Percentiles rank a stretch among this genome's conserved stretches.
These are phyloP conservation scores for Aptenodytes forsteri DNA, from an alignment of 2,113 vertebrate genomes.

Conservation along the genomic window DNA sequence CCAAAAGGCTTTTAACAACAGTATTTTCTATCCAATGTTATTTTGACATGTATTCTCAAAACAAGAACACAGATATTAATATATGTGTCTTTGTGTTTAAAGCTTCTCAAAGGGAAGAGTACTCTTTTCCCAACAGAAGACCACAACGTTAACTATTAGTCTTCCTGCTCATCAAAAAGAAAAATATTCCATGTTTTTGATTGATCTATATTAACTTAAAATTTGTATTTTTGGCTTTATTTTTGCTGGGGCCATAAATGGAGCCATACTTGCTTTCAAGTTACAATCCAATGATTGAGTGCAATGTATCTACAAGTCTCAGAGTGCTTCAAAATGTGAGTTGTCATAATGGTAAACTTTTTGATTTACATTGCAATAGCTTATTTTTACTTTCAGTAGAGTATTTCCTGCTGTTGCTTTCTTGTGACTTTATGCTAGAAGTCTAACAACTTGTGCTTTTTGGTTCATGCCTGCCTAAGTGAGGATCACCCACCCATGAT, in stretches of 20 bases:
- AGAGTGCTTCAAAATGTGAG: background rate
- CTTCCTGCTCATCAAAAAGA: background rate
- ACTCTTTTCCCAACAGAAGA: background rate
- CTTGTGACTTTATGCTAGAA: slow-evolving; percentile 53
- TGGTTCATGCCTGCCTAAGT: slow-evolving; percentile 60
- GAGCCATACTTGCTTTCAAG: background rate
- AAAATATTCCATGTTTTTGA: background rate
- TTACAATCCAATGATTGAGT: background rate
- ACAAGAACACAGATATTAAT: background rate
- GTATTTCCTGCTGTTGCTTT: slow-evolving; percentile 57
- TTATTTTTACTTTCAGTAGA: slow-evolving; percentile 47
- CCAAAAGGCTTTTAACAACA: background rate
- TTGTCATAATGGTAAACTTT: background rate
- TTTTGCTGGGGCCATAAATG: background rate
- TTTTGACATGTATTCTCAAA: background rate
- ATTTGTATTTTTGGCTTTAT: background rate
- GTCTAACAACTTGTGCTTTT: slow-evolving; percentile 59
- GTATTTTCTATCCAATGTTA: background rate
- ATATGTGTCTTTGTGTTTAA: background rate
- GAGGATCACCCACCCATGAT: slow-evolving; percentile 72
- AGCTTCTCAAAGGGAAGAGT: background rate
- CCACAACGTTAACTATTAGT: background rate
- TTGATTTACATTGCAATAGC: slow-evolving; percentile 13
- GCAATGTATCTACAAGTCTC: background rate
- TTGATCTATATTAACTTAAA: background rate